Conservation (phyloP, 2,797 vertebrate genomes). For the Bucorvus abyssinicus region DNA sequence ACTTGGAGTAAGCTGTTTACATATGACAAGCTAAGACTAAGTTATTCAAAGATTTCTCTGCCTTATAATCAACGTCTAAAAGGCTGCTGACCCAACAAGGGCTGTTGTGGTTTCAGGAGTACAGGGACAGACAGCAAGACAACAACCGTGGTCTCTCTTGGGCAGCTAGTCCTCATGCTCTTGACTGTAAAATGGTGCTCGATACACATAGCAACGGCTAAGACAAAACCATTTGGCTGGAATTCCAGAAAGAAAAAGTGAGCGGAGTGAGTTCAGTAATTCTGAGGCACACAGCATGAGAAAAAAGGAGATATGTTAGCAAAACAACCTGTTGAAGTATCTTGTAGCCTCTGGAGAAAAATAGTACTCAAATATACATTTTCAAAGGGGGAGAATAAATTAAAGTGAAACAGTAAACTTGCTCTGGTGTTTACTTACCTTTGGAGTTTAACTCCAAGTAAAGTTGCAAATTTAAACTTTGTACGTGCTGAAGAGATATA, state of each 20-base stretch:
- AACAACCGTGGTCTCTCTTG: fast-evolving
- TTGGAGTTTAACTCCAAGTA: not conserved
- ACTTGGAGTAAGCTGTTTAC: not conserved
- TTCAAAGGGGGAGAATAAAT: not conserved
- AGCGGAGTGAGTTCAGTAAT: not conserved
- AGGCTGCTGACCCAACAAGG: not conserved
- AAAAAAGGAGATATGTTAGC: not conserved
- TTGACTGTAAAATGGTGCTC: not conserved
- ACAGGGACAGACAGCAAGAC: not conserved
- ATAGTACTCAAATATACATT: not conserved
- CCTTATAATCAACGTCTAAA: not conserved
- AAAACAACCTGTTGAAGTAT: not conserved
- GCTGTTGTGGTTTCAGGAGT: not conserved
- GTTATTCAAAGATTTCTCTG: not conserved
- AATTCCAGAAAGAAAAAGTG: not conserved
- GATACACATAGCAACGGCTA: not conserved
- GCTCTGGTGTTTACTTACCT: not conserved
- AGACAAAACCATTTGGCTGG: not conserved
- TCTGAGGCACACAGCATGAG: not conserved
- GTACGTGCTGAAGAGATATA: not conserved
- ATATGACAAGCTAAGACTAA: not conserved
- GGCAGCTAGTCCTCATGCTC: not conserved
- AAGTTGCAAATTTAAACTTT: not conserved
- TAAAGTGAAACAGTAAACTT: not conserved
- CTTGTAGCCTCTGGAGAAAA: not conserved